These are phyloP conservation scores for Saccopteryx bilineata DNA, from an alignment of 2,113 vertebrate genomes.

Conservation along the genomic window DNA sequence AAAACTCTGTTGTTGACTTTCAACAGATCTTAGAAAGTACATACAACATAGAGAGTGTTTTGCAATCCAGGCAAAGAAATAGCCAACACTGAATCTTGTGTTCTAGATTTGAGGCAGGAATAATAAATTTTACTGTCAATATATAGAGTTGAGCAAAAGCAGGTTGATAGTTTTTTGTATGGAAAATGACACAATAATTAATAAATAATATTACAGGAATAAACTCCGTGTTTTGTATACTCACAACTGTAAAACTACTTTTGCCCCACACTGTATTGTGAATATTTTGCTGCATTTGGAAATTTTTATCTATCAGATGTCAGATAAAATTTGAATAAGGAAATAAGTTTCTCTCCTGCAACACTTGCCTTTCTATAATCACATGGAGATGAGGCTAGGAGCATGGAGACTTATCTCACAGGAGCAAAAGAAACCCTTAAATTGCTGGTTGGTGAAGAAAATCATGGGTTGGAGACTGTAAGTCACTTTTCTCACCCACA, in stretches of 20 bases:
- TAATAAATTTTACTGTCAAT: not conserved
- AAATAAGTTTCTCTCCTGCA: not conserved
- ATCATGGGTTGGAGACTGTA: not conserved
- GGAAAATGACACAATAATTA: not conserved
- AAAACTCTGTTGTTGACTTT: not conserved
- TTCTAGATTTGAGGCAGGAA: constrained; percentile 43
- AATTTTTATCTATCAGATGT: not conserved
- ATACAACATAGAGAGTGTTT: not conserved
- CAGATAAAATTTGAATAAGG: constrained; percentile 9
- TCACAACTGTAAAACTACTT: not conserved
- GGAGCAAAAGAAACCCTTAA: not conserved
- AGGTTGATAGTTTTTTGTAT: not conserved
- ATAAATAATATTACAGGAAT: not conserved
- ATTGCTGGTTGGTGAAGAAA: not conserved
- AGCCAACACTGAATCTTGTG: not conserved
- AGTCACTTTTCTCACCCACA: not conserved
- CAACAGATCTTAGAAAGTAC: not conserved
- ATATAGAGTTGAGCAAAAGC: not conserved
- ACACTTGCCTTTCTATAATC: not conserved
- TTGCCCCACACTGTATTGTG: not conserved
- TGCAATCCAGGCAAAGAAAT: not conserved
- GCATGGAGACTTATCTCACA: not conserved
- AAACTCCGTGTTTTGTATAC: not conserved
- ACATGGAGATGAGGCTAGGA: too few species aligned
- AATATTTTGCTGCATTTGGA: constrained; percentile 30